These are phyloP conservation scores for Amblyopsis rosae DNA, from an alignment of 2,113 vertebrate genomes.

Conservation along the genomic window DNA sequence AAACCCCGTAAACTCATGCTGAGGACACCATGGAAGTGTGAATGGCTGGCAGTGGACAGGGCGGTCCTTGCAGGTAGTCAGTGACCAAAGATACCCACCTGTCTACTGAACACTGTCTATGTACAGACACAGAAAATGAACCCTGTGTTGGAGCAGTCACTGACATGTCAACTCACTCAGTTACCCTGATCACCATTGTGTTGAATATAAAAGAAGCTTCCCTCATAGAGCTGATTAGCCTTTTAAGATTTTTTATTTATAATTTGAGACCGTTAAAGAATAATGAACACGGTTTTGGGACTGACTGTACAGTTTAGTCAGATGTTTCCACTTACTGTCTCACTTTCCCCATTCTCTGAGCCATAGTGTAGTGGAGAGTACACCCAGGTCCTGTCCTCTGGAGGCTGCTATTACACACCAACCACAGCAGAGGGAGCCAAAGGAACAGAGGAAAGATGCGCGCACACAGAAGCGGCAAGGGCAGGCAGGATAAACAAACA, in stretches of 20 bases:
- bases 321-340: conserved; percentile 92
- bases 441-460: conserved; percentile 73
- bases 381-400: conserved; percentile 98
- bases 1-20: conserved; percentile 39
- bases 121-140: conserved; percentile 18
- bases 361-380: conserved; percentile 99
- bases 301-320: conserved; percentile 41
- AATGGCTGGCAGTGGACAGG: conserved; percentile 46
- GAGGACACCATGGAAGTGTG: conserved; percentile 24
- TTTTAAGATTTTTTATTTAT: neutral
- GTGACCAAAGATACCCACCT: conserved; percentile 43
- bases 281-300: conserved; percentile 14
- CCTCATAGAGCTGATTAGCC: conserved; percentile 4
- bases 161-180: neutral
- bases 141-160: conserved; percentile 3
- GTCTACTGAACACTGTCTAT: conserved; percentile 46
- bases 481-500: conserved; percentile 80
- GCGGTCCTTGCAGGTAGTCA: conserved; percentile 39
- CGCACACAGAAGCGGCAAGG: conserved; percentile 71
- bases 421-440: conserved; percentile 82
- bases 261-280: conserved; percentile 4
- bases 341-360: conserved; percentile 88
- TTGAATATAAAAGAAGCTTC: neutral
- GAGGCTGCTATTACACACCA: conserved; percentile 85
- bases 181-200: neutral